Evolutionary conservation across 1,140 invertebrate genomes (phyloP), one percentile per base, ranked within the genome.

Genomic region (Magallana angulata): DNA sequence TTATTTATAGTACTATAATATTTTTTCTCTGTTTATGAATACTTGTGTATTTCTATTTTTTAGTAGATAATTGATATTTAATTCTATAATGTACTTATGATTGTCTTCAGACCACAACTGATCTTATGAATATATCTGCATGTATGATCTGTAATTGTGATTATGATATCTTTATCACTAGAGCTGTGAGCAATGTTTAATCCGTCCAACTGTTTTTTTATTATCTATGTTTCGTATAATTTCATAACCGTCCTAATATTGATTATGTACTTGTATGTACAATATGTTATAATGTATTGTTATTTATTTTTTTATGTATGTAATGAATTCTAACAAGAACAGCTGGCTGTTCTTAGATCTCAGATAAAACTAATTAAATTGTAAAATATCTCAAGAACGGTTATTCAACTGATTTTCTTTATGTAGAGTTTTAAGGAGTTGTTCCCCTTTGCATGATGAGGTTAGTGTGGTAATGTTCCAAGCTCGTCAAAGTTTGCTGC

Each of bases 261-360:
- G 60, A 16, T 5, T 11, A 62, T 62, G 2, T 24, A 24, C 24
- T 24, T 24, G 24, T 48, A 48, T 48, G 36, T 48, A 48, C 36
- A 48, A 48, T 48, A 48, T 48, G 5, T n/a, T 62, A 16, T 62
- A 62, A n/a, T 62, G 14, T 12, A 12, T 12, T 62, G 14, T 62
- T n/a, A 62, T 11, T 62, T 6, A 62, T n/a, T 16, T n/a, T 6
- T 16, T 62, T 16, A 62, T 62, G n/a, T 11, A 62, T 76, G 18
- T 76, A 76, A 24, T 36, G 18, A 4, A 48, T 48, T 30, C 9
- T 36, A 30, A 76, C 68, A 36, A 76, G 68, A 30, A 24, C 68
- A 76, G 68, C 68, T 76, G 68, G 68, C 68, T 76, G 68, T 30
- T 16, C 60, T 76, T 76, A 30, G 36, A n/a, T 9, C 14, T 62